Percentiles rank a stretch among this genome's conserved stretches.
Evolutionary conservation across 2,797 vertebrate species (phyloP).

Genomic region (Notoglanidium macrostoma): DNA sequence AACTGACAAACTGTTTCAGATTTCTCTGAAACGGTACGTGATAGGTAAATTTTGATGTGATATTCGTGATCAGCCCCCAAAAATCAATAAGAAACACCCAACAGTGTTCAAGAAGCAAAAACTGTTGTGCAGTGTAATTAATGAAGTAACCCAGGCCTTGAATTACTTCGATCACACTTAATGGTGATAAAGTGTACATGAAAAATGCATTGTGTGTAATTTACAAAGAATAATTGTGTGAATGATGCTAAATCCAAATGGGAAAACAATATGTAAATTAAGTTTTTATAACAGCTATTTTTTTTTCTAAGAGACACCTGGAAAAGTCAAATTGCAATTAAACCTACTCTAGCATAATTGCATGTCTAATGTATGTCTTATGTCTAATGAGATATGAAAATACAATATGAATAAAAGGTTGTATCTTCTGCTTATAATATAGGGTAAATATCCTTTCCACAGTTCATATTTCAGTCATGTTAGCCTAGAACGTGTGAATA

Average conservation of each 20-base stretch:
- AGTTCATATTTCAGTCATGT: background rate
- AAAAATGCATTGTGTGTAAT: background rate
- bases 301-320: background rate
- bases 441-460: background rate
- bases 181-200: background rate
- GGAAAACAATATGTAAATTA: background rate
- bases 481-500: background rate
- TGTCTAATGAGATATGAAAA: background rate
- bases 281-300: background rate
- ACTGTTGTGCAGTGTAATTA: background rate
- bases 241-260: too few relatives aligned
- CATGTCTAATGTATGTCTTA: background rate
- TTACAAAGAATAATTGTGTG: background rate
- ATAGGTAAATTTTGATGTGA: too few relatives aligned
- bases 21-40: too few relatives aligned
- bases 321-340: background rate
- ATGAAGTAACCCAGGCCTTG: background rate
- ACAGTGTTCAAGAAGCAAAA: too few relatives aligned
- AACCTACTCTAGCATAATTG: background rate
- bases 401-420: background rate
- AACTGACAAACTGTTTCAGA: too few relatives aligned
- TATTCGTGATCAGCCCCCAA: too few relatives aligned
- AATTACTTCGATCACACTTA: background rate
- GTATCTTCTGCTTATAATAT: background rate
- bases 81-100: too few relatives aligned